Percentiles rank a stretch among this genome's conserved stretches.
phyloP scores from a whole-genome alignment of 2,797 vertebrate species.

The Varecia variegata region DNA sequence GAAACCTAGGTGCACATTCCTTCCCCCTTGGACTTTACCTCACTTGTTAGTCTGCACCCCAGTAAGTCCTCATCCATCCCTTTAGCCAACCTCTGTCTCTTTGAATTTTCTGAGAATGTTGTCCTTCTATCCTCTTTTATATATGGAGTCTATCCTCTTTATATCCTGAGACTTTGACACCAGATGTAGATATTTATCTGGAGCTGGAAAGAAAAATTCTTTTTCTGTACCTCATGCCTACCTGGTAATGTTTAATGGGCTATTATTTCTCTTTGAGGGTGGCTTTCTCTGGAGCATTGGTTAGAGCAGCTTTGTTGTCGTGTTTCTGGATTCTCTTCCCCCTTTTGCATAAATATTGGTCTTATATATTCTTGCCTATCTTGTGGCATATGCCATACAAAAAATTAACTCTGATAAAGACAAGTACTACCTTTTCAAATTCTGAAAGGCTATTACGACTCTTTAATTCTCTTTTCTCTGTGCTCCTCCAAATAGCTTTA shows the following conservation, averaged over 20 bases:
- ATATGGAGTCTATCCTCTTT: conserved; percentile 54
- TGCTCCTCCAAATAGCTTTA: conserved; percentile 70
- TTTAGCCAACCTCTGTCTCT: conserved; percentile 42
- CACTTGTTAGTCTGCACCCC: conserved; percentile 2
- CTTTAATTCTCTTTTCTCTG: conserved; percentile 37
- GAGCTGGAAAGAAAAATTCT: conserved; percentile 55
- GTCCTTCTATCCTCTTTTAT: conserved; percentile 48
- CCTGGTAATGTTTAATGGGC: conserved; percentile 35
- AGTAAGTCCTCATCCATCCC: not conserved
- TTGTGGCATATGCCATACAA: conserved; percentile 32
- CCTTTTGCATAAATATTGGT: conserved; percentile 55
- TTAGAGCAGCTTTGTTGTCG: conserved; percentile 58
- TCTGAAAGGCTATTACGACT: conserved; percentile 27
- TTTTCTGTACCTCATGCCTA: conserved; percentile 63
- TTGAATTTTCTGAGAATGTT: conserved; percentile 57
- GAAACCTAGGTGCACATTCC: conserved; percentile 1
- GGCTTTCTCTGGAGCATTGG: conserved; percentile 17
- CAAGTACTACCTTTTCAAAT: conserved; percentile 45
- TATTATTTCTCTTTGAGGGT: conserved; percentile 48
- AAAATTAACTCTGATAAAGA: conserved; percentile 27
- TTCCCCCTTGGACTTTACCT: conserved; percentile 45
- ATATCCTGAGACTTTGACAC: conserved; percentile 55
- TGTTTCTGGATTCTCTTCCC: conserved; percentile 60
- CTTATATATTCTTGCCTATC: conserved; percentile 54
- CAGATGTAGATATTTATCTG: conserved; percentile 60